Base-by-base conservation (phyloP, 2,888 invertebrate species). In the Hoplodrina ambigua region DNA sequence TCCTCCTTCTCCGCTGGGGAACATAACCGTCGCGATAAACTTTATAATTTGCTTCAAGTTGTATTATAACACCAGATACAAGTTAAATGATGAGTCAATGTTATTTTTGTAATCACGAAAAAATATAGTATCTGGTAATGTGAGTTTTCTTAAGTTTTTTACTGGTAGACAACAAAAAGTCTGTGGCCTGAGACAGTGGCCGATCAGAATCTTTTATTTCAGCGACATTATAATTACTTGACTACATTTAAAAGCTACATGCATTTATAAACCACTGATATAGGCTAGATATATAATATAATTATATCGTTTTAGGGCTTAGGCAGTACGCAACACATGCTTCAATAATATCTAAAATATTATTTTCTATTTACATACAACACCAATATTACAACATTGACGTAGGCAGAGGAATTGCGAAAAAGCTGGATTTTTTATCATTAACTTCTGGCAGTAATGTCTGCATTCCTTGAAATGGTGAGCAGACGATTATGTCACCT, bases 1-100 rank as follows among this genome's bases (percentile, higher is more conserved):
- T 96, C 96, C 52, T 96, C 95, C 76, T 93, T 95, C 87, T 97
- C 97, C 76, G 97, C 97, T 97, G 90, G 2, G 4, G 17, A 52
- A 50, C 4, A 52, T 13, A 53, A 5, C 41, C 11, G 25, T 8
- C 13, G 8, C 13, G 11, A 13, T 77, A 0, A 46, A 70, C 4
- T 10, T 2, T 17, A 30, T 30, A 5, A 20, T 57, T 20, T 13
- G 5, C 25, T 49, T 73, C 1, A 15, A 4, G 13, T 46, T 41
- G 4, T 4, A 41, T 41, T 41, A 3, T 4, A 13, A 3, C 13
- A 41, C 41, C 41, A 41, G 41, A 41, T 41, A 41, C 41, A 41
- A 41, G 41, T 13, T 41, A 25, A 37, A 37, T 2, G 2, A 37
- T 37, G 37, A 37, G 10, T 13, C 13, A 8, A 8, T 13, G 41